Evolutionary conservation across 2,797 vertebrate genomes (phyloP), one percentile per base, ranked within the genome.

Genomic region (Sebastes hopkinsi): DNA sequence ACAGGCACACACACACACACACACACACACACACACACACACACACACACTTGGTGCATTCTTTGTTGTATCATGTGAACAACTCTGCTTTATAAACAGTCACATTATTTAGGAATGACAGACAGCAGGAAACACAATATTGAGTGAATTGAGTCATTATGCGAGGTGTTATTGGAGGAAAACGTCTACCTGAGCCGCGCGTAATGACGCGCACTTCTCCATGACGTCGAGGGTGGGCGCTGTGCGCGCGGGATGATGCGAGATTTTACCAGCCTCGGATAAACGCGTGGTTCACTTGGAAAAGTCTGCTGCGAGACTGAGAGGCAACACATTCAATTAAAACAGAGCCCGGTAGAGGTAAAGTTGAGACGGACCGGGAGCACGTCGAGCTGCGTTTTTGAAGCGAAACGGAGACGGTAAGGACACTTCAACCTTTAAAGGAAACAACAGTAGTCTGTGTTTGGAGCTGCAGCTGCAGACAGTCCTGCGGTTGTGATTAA

Each of bases 221-320:
- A 65, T 90, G 80, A 73, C 92, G 92, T 88, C 95, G 80, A 79
- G 79, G 88, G 95, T 92, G 86, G 95, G 95, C 87, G 95, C 95
- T 87, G 88, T 93, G 38, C 38, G 85, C 88, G 78, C 87, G 36
- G 32, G 22, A 56, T 56, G 29, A 68, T 29, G 2, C 34, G 50
- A 42, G 52, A 36, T 52, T 61, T 14, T 9, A 72, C 38, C 67
- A 85, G 67, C 80, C 72, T 54, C 67, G 10, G 36, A 54, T 61
- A 67, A 52, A 67, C 67, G 68, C 46, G 70, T 67, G 75, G 56
- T 36, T 91, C 42, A 46, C 42, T 87, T 18, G 60, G 83, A 81
- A 84, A 91, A 86, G 23, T 80, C 62, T 60, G 52, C 62, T 46
- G 61, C 64, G 38, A 64, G 27, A 55, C 36, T 42, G 0, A 55